A percentile compares a stretch with the other conserved stretches of the same genome.
phyloP scores from a whole-genome alignment of 2,797 vertebrate species.

The Champsocephalus gunnari region DNA sequence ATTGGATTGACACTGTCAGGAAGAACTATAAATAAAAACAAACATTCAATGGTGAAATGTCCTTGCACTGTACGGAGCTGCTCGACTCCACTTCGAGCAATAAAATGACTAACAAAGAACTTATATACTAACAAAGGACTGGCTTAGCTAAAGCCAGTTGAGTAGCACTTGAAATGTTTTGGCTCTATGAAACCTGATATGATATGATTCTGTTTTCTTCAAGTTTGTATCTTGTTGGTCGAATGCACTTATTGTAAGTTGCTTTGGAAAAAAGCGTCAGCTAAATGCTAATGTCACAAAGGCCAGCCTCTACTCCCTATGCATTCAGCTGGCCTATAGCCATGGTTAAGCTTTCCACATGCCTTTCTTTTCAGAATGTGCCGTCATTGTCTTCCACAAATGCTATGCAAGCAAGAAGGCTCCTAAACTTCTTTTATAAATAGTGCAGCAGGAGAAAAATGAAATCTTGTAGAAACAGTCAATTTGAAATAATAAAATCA shows the following conservation, averaged over 20 bases:
- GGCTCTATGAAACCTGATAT: no score
- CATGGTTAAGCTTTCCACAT: conserved; percentile 42
- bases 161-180: no score
- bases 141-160: no score
- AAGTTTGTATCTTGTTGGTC: no score
- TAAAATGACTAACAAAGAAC: no score
- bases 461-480: neutral
- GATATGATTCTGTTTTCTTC: no score
- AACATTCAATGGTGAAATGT: conserved; percentile 13
- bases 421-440: conserved; percentile 11
- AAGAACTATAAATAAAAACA: conserved; percentile 4
- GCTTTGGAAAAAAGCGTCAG: no score
- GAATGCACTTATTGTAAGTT: no score
- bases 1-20: neutral
- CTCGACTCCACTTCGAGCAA: no score
- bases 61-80: conserved; percentile 17
- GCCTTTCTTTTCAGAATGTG: conserved; percentile 41
- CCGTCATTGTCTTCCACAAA: conserved; percentile 29
- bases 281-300: conserved; percentile 25
- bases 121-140: no score
- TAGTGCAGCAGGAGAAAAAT: neutral
- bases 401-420: neutral
- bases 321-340: conserved; percentile 33
- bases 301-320: conserved; percentile 23
- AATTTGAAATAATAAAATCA: neutral